A percentile compares a stretch with the other conserved stretches of the same genome.
Evolutionary conservation across 2,113 vertebrate species (phyloP).

Genomic region (Leiothrix lutea): DNA sequence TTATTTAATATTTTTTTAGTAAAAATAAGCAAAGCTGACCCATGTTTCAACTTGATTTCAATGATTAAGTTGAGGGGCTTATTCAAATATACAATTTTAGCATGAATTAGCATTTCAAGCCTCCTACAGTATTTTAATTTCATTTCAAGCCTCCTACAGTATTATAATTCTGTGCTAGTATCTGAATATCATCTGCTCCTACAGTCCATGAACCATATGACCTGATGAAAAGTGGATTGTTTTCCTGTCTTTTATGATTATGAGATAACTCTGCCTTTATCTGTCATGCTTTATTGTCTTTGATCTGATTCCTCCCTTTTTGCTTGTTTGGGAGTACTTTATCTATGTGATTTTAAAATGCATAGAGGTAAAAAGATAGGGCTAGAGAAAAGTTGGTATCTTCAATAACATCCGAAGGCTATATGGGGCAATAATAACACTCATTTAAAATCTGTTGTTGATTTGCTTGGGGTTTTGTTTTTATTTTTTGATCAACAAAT

Average conservation of each 20-base stretch:
- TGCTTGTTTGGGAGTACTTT: background rate
- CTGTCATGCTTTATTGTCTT: conserved; percentile 1
- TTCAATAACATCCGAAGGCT: background rate
- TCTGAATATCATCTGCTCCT: background rate
- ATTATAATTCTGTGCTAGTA: background rate
- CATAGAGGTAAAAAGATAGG: background rate
- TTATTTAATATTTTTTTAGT: background rate
- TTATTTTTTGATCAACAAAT: background rate
- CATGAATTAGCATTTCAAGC: conserved; percentile 19
- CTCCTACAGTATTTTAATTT: background rate
- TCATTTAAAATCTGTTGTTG: background rate
- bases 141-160: background rate
- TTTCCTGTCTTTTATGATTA: background rate
- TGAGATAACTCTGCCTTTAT: background rate
- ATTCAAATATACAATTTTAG: conserved; percentile 40
- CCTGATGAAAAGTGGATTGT: background rate
- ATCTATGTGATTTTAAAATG: background rate
- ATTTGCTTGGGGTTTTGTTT: background rate
- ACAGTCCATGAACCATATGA: background rate
- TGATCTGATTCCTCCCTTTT: background rate
- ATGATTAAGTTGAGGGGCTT: conserved; percentile 25
- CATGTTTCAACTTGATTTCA: conserved; percentile 33
- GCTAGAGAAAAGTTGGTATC: background rate
- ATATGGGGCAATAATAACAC: background rate
- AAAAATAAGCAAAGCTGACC: conserved; percentile 3